Evolutionary conservation across 2,888 invertebrate genomes (phyloP), one percentile per base, ranked within the genome.

Genomic region (Cheilosia urbana): DNA sequence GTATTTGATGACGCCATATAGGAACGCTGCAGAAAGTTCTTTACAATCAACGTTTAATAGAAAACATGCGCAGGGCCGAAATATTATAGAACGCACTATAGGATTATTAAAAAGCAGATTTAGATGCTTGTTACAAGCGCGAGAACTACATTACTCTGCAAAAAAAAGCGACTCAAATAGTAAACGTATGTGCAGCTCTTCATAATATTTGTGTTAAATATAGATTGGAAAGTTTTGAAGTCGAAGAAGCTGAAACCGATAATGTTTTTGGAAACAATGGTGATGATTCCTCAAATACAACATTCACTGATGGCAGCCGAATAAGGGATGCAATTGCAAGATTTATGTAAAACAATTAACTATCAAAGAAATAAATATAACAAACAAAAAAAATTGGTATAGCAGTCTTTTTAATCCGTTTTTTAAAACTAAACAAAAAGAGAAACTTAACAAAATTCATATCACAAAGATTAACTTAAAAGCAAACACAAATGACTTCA

Each of bases 1-100:
- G 6, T 63, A 63, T 63, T 34, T 63, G 13, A 49, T 47, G 34
- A 34, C 63, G 7, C 63, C 49, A 49, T 63, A 63, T 53, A 27
- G 27, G 27, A 27, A 53, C 15, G 13, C 42, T 42, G 42, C 13
- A 15, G 42, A 42, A n/a, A 15, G n/a, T 42, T n/a, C 2, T n/a
- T 42, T 42, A 42, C 45, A 45, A 45, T 15, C 17, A 17, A 17
- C 17, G 15, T 45, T 45, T n/a, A n/a, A n/a, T 6, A 45, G n/a
- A 45, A 45, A 45, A 2, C n/a, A n/a, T 17, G n/a, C 45, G 17
- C 42, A 45, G 4, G 15, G n/a, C 24, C 24, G 24, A 24, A 24
- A 24, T 24, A 24, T 24, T 24, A 24, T 24, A 24, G 24, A 24
- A 24, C 24, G 24, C 2, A 24, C 24, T 24, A 24, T 24, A 24